Conservation (phyloP, 2,797 vertebrate genomes). For the Tapirus indicus region DNA sequence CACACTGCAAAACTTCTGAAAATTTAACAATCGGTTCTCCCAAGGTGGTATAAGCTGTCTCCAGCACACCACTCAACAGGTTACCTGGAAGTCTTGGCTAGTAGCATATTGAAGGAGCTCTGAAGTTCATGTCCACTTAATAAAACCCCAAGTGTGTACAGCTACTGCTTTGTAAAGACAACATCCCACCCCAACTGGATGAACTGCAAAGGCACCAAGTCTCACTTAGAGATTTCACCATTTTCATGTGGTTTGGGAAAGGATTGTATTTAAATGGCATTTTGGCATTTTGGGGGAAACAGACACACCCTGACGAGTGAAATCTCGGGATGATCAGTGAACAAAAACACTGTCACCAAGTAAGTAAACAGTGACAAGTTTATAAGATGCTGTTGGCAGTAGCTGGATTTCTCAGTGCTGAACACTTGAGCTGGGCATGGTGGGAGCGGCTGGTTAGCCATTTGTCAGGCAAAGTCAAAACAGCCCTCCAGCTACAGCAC, state of each 20-base stretch:
- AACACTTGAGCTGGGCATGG: constrained; percentile 72
- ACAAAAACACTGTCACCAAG: constrained; percentile 80
- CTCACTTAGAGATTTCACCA: neutral
- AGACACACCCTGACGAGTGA: constrained; percentile 73
- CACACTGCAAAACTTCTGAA: neutral
- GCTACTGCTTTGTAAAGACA: neutral
- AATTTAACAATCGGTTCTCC: neutral
- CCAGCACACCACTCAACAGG: neutral
- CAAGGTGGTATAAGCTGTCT: neutral
- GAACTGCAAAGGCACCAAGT: neutral
- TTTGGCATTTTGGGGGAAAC: constrained; percentile 70
- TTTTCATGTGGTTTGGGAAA: constrained; percentile 13
- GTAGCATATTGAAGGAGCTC: neutral
- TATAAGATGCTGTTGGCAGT: constrained; percentile 80
- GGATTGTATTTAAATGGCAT: constrained; percentile 60
- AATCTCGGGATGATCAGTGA: constrained; percentile 75
- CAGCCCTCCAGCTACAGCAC: constrained; percentile 82
- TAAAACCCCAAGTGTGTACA: neutral
- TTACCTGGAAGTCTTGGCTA: neutral
- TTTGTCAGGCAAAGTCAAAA: constrained; percentile 84
- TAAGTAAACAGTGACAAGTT: constrained; percentile 82
- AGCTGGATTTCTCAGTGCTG: constrained; percentile 72
- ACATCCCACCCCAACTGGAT: neutral
- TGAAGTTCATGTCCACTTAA: neutral
- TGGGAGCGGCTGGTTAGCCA: constrained; percentile 82